Percentiles rank a stretch among this genome's conserved stretches.
phyloP scores from a whole-genome alignment of 2,888 invertebrate species.

The Eugnorisma glareosa region DNA sequence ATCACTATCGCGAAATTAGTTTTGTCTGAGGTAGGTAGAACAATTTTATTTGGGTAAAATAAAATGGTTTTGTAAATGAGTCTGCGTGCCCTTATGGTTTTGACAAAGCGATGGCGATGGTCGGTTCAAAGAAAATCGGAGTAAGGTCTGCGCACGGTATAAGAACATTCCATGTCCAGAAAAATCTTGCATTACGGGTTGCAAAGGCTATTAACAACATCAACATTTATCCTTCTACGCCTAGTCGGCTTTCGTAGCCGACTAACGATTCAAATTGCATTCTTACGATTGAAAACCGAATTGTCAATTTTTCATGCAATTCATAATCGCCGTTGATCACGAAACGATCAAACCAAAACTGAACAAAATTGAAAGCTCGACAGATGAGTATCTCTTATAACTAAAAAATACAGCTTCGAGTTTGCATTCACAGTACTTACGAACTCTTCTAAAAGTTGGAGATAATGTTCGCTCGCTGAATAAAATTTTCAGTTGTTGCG shows the following conservation, averaged over 20 bases:
- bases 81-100: background rate
- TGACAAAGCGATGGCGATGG: too few species aligned
- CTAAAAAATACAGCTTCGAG: constrained; percentile 40
- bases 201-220: constrained; percentile 17
- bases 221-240: background rate
- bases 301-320: constrained; percentile 4
- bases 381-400: constrained; percentile 8
- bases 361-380: constrained; percentile 5
- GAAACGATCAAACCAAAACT: background rate
- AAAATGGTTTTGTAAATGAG: background rate
- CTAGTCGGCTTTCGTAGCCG: background rate
- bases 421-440: constrained; percentile 54
- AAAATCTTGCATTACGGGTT: background rate
- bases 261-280: constrained; percentile 26
- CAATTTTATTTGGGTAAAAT: background rate
- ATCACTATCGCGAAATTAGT: background rate
- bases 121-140: background rate
- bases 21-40: background rate
- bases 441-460: constrained; percentile 65
- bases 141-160: background rate
- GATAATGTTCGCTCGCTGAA: constrained; percentile 73
- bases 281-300: constrained; percentile 13
- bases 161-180: background rate
- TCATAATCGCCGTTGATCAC: background rate
- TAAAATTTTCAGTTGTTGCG: constrained; percentile 79